A percentile compares a stretch with the other conserved stretches of the same genome.
These are phyloP conservation scores for Branchinecta sandiegonensis DNA, from an alignment of 2,888 invertebrate species.

Conservation along the genomic window DNA sequence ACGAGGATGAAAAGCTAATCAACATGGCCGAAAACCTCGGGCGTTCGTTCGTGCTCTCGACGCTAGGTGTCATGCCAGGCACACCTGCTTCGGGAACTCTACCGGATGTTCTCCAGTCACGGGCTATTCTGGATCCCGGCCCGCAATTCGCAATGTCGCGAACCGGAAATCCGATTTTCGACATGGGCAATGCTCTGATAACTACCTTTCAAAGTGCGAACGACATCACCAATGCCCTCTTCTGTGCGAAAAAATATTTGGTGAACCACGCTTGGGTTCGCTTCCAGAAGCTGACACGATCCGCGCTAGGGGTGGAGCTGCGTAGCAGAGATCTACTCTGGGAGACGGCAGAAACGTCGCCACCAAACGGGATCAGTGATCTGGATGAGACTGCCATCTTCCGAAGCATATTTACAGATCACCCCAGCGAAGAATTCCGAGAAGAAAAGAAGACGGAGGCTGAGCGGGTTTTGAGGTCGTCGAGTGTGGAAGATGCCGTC, in stretches of 20 bases:
- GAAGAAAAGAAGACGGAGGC: too few relatives aligned
- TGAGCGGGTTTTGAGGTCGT: too few relatives aligned
- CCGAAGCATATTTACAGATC: too few relatives aligned
- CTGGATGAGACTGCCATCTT: too few relatives aligned
- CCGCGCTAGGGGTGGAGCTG: conserved; percentile 5
- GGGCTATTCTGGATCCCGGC: background rate
- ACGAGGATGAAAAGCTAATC: conserved; percentile 3
- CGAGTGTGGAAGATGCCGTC: too few relatives aligned
- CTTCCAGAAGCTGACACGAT: conserved; percentile 13
- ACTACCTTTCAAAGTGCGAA: conserved; percentile 18
- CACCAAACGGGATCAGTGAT: background rate
- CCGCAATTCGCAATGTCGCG: background rate
- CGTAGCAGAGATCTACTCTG: background rate
- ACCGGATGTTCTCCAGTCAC: background rate
- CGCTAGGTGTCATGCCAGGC: conserved; percentile 19
- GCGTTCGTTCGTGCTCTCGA: conserved; percentile 17
- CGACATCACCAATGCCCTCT: conserved; percentile 6
- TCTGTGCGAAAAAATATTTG: conserved; percentile 18
- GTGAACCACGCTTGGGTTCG: conserved; percentile 20
- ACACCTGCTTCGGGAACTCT: conserved; percentile 18
- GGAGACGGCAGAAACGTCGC: background rate
- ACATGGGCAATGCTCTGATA: conserved; percentile 13
- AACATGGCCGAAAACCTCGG: conserved; percentile 11
- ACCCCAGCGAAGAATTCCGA: too few relatives aligned
- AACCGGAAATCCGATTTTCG: conserved; percentile 20